Base-by-base conservation (phyloP, 2,888 invertebrate genomes). In the Stenchaetothrips biformis region DNA sequence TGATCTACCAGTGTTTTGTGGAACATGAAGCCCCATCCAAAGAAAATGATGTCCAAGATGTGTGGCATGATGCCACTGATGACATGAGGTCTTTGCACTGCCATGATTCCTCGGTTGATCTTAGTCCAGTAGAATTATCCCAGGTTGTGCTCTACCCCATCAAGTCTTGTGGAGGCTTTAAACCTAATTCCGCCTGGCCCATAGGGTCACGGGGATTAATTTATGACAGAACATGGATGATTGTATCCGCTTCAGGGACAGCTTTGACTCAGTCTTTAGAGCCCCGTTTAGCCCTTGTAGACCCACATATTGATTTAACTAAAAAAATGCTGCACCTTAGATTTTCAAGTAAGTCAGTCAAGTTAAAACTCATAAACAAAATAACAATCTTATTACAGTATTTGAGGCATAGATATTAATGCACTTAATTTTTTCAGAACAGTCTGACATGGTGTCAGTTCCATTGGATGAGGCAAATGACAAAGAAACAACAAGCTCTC, bases 161-260 rank as follows among this genome's bases (percentile, higher is more conserved):
- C 8, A 98, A 98, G 88, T 97, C 97, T 0, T 97, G 97, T 87
- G 95, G 92, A 0, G 92, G 93, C 9, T 93, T 92, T 84, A 90
- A 92, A 88, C 90, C 94, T 48, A 84, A 85, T 53, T 85, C 86
- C 13, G 86, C 88, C 9, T 98, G 98, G 97, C 88, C 89, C 81
- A 86, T 98, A 80, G 92, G 92, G 16, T 84, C 87, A 0, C 92
- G 92, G 84, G 98, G 98, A 0, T 89, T 99, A 53, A 89, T 92
- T 84, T 96, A 93, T 86, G 99, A 99, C 87, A 90, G 98, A 83
- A 92, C 94, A 85, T 99, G 97, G 97, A 96, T 98, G 95, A 92
- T 99, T 82, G 90, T 96, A 9, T 94, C 92, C 84, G 90, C 91
- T 11, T 90, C 91, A 84, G 97, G 97, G 21, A 91, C 94, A 82